phyloP scores from a whole-genome alignment of 2,113 vertebrate genomes.

The Chitala chitala region DNA sequence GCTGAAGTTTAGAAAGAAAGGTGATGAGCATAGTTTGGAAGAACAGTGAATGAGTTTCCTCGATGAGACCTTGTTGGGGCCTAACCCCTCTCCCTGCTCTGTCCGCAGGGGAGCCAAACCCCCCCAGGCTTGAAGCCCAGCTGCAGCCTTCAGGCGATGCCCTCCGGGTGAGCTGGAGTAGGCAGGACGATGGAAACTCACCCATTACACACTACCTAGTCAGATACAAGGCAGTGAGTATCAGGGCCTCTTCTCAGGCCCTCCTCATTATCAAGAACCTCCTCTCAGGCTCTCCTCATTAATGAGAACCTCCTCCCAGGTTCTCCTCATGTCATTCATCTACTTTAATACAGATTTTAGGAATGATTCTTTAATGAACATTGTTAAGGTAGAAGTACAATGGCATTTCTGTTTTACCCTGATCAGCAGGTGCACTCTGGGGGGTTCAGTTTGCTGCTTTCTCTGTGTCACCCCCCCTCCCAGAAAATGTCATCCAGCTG shows the following conservation, averaged over 20 bases:
- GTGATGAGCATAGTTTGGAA: too few species aligned
- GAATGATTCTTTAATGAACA: too few species aligned
- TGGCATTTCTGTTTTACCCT: too few species aligned
- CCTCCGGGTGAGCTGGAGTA: constrained; percentile 81
- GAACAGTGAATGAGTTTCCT: too few species aligned
- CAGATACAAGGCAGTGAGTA: constrained; percentile 87
- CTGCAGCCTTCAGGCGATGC: constrained; percentile 84
- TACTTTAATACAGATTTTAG: too few species aligned
- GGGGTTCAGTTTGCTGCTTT: neutral
- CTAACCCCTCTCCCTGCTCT: constrained; percentile 20
- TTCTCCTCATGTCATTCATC: too few species aligned
- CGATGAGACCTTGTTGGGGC: too few species aligned
- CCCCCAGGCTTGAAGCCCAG: constrained; percentile 80
- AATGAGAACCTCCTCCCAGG: too few species aligned
- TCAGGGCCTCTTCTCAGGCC: neutral
- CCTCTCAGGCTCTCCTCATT: too few species aligned
- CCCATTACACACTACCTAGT: constrained; percentile 90
- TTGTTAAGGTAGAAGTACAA: too few species aligned
- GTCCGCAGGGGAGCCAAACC: constrained; percentile 85
- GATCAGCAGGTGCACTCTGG: neutral
- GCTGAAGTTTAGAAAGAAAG: too few species aligned
- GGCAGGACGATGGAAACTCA: constrained; percentile 93
- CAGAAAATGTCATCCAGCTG: constrained; percentile 75
- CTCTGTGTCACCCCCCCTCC: constrained; percentile 10
- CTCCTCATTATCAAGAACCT: too few species aligned